These are phyloP conservation scores for Scaptomyza flava DNA, from an alignment of 2,888 invertebrate species.

Conservation along the genomic window DNA sequence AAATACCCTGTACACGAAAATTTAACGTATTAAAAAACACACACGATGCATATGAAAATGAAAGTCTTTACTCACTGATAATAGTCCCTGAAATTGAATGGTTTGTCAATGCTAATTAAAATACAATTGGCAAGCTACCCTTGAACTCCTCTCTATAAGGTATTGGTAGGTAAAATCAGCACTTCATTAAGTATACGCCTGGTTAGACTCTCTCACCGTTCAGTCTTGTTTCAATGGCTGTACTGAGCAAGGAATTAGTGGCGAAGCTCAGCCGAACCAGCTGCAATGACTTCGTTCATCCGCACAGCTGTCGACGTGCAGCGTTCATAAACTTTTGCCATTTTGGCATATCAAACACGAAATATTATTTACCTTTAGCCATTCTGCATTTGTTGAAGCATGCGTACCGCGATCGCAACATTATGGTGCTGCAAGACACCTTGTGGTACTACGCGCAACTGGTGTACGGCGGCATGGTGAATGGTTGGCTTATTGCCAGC, in stretches of 20 bases:
- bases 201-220: not conserved
- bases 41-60: not conserved
- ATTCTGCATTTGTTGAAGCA: slow-evolving; percentile 61
- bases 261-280: slow-evolving; percentile 45
- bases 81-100: not conserved
- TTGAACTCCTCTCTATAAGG: not conserved
- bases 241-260: slow-evolving; percentile 66
- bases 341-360: slow-evolving; percentile 56
- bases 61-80: not conserved
- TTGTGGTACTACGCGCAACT: slow-evolving; percentile 58
- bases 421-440: slow-evolving; percentile 41
- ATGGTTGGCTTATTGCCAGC: slow-evolving; percentile 39
- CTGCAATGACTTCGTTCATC: slow-evolving; percentile 70
- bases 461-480: slow-evolving; percentile 46
- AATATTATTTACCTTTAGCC: slow-evolving; percentile 70
- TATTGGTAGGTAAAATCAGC: not conserved
- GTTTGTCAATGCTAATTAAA: not conserved
- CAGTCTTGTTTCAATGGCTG: slow-evolving; percentile 59
- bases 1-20: not conserved
- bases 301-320: slow-evolving; percentile 55
- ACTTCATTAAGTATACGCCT: slow-evolving; percentile 6
- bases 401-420: slow-evolving; percentile 35
- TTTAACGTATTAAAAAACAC: not conserved
- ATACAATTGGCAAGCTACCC: not conserved
- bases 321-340: slow-evolving; percentile 36